Conservation (phyloP, 1,140 invertebrate genomes). For the Trypoxylus dichotomus region DNA sequence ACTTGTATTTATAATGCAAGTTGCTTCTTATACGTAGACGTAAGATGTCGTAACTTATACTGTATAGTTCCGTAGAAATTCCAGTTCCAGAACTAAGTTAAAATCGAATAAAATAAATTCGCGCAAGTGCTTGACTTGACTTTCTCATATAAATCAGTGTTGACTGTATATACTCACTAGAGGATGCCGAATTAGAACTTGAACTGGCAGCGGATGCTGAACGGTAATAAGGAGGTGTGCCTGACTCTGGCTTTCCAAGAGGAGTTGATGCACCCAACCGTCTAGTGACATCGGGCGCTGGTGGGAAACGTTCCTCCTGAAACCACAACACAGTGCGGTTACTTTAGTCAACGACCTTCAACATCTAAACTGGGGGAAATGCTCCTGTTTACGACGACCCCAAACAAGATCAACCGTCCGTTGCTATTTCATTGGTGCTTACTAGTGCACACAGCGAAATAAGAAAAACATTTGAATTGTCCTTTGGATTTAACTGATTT, state of each 20-base stretch:
- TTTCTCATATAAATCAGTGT: background rate
- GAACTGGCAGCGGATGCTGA: conserved; percentile 48
- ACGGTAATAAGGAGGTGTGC: conserved; percentile 51
- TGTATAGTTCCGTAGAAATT: background rate
- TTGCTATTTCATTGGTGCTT: conserved; percentile 11
- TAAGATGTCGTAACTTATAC: background rate
- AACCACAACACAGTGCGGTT: conserved; percentile 37
- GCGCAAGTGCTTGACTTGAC: background rate
- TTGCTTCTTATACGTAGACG: too few relatives aligned
- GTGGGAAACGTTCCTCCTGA: conserved; percentile 51
- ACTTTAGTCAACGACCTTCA: conserved; percentile 29
- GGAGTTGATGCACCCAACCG: conserved; percentile 47
- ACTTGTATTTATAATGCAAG: too few relatives aligned
- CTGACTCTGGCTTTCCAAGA: conserved; percentile 45
- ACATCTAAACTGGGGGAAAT: conserved; percentile 2
- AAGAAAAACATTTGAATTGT: conserved; percentile 2
- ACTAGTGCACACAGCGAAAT: background rate
- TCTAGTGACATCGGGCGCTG: conserved; percentile 51
- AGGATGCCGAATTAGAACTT: conserved; percentile 46
- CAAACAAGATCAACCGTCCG: conserved; percentile 14
- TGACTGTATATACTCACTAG: conserved; percentile 44
- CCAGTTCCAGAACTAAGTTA: background rate
- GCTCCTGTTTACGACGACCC: background rate
- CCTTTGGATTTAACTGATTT: background rate
- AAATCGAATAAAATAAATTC: background rate